phyloP scores from a whole-genome alignment of 2,888 invertebrate genomes.

The Embidobia sp. region DNA sequence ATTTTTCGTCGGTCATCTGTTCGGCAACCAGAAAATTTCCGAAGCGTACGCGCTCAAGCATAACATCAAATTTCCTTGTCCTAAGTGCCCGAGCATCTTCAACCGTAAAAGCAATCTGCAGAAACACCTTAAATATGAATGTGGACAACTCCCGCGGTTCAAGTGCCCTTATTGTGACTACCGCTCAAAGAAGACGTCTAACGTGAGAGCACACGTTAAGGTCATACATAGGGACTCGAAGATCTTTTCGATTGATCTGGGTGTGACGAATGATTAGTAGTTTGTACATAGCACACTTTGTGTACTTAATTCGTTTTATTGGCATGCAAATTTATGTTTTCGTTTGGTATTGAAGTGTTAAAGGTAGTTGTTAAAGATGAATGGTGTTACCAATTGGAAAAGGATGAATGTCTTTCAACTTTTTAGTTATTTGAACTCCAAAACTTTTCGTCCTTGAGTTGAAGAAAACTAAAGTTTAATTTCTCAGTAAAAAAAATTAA shows the following conservation, averaged over 20 bases:
- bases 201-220: conserved; percentile 75
- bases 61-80: conserved; percentile 71
- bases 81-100: conserved; percentile 74
- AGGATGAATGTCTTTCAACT: too few relatives aligned
- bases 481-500: too few relatives aligned
- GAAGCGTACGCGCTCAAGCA: conserved; percentile 54
- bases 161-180: conserved; percentile 79
- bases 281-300: too few relatives aligned
- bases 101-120: conserved; percentile 74
- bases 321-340: too few relatives aligned
- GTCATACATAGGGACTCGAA: conserved; percentile 69
- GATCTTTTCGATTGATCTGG: conserved; percentile 73
- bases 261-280: conserved; percentile 8
- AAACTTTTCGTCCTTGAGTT: too few relatives aligned
- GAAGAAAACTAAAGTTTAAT: too few relatives aligned
- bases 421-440: too few relatives aligned
- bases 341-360: too few relatives aligned
- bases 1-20: conserved; percentile 34
- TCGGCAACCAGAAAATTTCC: conserved; percentile 50
- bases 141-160: conserved; percentile 79
- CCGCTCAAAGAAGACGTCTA: conserved; percentile 72
- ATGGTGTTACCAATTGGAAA: too few relatives aligned
- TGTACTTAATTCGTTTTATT: not conserved
- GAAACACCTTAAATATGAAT: conserved; percentile 78
- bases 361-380: too few relatives aligned